A percentile compares a stretch with the other conserved stretches of the same genome.
Evolutionary conservation across 2,888 invertebrate genomes (phyloP).

Genomic region (Syrista parreyssii): DNA sequence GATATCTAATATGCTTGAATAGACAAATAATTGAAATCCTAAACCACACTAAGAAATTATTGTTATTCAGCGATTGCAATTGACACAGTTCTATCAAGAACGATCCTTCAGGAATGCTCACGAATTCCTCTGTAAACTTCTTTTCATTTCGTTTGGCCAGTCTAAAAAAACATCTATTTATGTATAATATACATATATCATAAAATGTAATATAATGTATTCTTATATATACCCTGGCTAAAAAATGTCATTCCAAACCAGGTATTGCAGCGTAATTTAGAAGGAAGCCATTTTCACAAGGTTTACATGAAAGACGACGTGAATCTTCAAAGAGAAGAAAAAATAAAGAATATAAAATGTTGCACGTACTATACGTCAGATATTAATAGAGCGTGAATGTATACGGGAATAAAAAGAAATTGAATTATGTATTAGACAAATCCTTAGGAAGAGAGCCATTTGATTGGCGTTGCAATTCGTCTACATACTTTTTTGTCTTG

Average conservation of each 20-base stretch:
- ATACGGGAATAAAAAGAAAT: slow-evolving; percentile 7
- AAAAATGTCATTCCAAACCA: slow-evolving; percentile 26
- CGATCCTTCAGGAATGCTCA: not conserved
- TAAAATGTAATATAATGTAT: slow-evolving; percentile 38
- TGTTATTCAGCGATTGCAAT: not conserved
- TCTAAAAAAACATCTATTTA: slow-evolving; percentile 30
- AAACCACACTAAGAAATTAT: not conserved
- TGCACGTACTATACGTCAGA: not conserved
- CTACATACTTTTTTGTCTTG: not conserved
- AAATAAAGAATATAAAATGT: not conserved
- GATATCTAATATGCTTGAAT: not conserved
- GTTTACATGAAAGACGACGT: not conserved
- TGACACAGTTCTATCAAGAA: not conserved
- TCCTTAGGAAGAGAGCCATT: slow-evolving; percentile 10
- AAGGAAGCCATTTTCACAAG: not conserved
- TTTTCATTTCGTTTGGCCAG: not conserved
- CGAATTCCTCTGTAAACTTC: not conserved
- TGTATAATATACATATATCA: slow-evolving; percentile 18
- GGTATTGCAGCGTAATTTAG: not conserved
- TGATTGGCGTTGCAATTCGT: not conserved
- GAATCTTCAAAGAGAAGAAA: not conserved
- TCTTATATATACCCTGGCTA: slow-evolving; percentile 25
- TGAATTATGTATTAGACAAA: not conserved
- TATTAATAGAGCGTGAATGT: not conserved
- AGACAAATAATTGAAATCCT: not conserved